A percentile compares a stretch with the other conserved stretches of the same genome.
Evolutionary conservation across 1,140 invertebrate species (phyloP).

Genomic region (Druon quercuslanigerum): DNA sequence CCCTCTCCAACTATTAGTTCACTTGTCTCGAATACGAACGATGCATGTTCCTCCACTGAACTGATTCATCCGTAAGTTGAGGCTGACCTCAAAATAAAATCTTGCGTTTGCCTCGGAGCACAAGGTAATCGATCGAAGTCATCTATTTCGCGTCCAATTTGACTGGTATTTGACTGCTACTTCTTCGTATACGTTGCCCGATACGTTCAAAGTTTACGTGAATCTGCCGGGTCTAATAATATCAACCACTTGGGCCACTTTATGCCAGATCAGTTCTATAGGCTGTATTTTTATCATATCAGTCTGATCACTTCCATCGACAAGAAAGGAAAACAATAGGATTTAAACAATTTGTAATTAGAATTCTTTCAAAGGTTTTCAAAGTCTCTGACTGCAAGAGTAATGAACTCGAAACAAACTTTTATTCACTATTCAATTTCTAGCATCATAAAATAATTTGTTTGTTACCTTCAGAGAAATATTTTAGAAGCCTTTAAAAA

Average conservation of each 20-base stretch:
- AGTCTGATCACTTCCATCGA: not conserved
- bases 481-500: too few relatives aligned
- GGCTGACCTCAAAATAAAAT: conserved; percentile 20
- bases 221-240: conserved; percentile 23
- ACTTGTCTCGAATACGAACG: conserved; percentile 13
- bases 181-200: not conserved
- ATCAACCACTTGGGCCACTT: conserved; percentile 22
- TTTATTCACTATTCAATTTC: too few relatives aligned
- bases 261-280: conserved; percentile 16
- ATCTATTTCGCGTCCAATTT: conserved; percentile 18
- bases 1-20: conserved; percentile 29
- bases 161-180: not conserved
- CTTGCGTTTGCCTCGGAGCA: conserved; percentile 14
- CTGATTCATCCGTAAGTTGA: conserved; percentile 15
- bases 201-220: conserved; percentile 23
- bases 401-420: too few relatives aligned
- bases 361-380: too few relatives aligned
- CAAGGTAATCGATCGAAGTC: conserved; percentile 24
- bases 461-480: too few relatives aligned
- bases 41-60: conserved; percentile 1
- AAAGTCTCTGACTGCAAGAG: too few relatives aligned
- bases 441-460: too few relatives aligned
- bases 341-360: too few relatives aligned
- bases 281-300: not conserved
- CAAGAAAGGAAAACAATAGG: not conserved